These are phyloP conservation scores for Orchestes rusci DNA, from an alignment of 2,888 invertebrate species.

Conservation along the genomic window DNA sequence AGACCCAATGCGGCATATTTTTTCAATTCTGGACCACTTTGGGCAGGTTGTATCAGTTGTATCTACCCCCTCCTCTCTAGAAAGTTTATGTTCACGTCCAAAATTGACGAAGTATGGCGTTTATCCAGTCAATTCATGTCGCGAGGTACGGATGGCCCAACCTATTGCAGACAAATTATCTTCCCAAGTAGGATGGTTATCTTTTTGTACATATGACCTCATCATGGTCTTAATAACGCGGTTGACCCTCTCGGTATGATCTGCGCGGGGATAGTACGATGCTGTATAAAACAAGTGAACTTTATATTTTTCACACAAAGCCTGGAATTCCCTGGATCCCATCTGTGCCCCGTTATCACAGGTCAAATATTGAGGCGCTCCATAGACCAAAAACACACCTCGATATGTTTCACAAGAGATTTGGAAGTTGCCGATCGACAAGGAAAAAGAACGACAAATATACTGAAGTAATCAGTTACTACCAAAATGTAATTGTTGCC, in stretches of 20 bases:
- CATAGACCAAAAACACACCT: not conserved
- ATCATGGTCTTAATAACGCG: slow-evolving; percentile 9
- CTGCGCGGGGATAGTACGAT: slow-evolving; percentile 1
- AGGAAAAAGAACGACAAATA: not conserved
- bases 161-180: slow-evolving; percentile 8
- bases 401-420: not conserved
- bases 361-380: not conserved
- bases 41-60: too few species aligned
- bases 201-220: slow-evolving; percentile 8
- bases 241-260: slow-evolving; percentile 7
- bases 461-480: not conserved
- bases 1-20: too few species aligned
- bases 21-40: too few species aligned
- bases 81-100: too few species aligned
- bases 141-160: slow-evolving; percentile 5
- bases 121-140: too few species aligned
- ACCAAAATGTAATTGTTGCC: not conserved
- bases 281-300: not conserved
- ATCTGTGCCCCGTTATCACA: not conserved
- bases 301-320: not conserved
- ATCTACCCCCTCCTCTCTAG: too few species aligned
- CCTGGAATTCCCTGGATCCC: not conserved
- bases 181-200: slow-evolving; percentile 19
- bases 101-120: too few species aligned
- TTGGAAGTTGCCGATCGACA: not conserved